Base-by-base conservation (phyloP, 1,140 invertebrate genomes). In the Cryptotermes secundus region DNA sequence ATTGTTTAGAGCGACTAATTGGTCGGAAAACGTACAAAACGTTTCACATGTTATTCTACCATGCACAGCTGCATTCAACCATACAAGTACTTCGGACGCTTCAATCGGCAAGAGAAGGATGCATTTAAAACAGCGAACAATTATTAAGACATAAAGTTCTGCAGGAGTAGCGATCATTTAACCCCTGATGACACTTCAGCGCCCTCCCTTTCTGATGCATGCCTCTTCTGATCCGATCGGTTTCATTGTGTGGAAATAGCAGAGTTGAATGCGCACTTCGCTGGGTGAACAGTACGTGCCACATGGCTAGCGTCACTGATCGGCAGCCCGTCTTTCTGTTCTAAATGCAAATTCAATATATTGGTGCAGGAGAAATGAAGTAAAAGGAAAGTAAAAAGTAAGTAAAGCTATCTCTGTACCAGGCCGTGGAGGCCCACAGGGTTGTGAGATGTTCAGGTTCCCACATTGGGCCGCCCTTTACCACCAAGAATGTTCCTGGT, bases 181-280 rank as follows among this genome's bases (percentile, higher is more conserved):
- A 72, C 59, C n/a, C 59, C 9, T 16, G 59, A 72, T 31, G 59
- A 16, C 59, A n/a, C 59, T 49, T 72, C n/a, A 72, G 4, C 6
- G 59, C 59, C 59, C 59, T 10, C 6, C 9, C 59, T 9, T n/a
- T 49, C 45, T 19, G 45, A 49, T 49, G 22, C 45, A 49, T 49
- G 45, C 22, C 14, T 49, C 14, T 49, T 19, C 26, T n/a, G n/a
- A 31, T 0, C 59, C n/a, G 59, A 72, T 72, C 59, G 12, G 26
- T 72, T 72, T 72, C 59, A 72, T 72, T 72, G 59, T 72, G 59
- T 72, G 26, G 59, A 72, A 72, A 72, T n/a, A 10, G 53, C 19
- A 4, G 53, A 26, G 7, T 26, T 72, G 59, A 26, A 72, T 72
- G 59, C 26, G 59, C 59, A 72, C n/a, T 72, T 72, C 6, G 59